Percentiles rank a stretch among this genome's conserved stretches.
Conservation (phyloP, 2,113 vertebrate genomes). For the Peromyscus californicus region DNA sequence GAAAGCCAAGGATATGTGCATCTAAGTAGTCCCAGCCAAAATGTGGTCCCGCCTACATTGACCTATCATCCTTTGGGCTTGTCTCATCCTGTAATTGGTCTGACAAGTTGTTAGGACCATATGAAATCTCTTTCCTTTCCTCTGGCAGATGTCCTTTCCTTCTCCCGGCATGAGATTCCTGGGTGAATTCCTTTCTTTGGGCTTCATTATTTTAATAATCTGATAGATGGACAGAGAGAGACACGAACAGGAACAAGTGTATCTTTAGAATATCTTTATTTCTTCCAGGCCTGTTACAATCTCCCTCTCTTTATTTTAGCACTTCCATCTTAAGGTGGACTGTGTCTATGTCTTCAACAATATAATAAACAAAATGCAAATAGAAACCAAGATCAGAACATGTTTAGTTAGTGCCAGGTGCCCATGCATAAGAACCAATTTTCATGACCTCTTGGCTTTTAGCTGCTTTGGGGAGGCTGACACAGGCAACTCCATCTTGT, state of each 20-base stretch:
- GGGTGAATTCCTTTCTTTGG: not conserved
- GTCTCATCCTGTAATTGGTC: not conserved
- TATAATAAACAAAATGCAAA: not conserved
- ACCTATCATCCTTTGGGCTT: not conserved
- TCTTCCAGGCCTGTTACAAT: not conserved
- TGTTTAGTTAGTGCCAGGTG: not conserved
- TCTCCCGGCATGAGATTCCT: not conserved
- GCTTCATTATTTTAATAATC: not conserved
- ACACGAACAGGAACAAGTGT: not conserved
- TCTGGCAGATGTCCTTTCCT: not conserved
- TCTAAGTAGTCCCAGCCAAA: not conserved
- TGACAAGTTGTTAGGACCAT: not conserved
- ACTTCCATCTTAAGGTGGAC: not conserved
- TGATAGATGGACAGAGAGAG: not conserved
- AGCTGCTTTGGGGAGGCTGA: not conserved
- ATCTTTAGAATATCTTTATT: not conserved
- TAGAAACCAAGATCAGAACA: not conserved
- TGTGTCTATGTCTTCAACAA: not conserved
- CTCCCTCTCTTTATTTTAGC: not conserved
- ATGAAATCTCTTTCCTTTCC: not conserved
- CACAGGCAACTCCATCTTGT: not conserved
- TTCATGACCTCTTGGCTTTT: not conserved
- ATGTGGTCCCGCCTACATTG: not conserved
- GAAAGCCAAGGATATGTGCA: not conserved
- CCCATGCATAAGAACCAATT: not conserved